Evolutionary conservation across 1,140 invertebrate genomes (phyloP), one percentile per base, ranked within the genome.

Genomic region (Microplitis demolitor): DNA sequence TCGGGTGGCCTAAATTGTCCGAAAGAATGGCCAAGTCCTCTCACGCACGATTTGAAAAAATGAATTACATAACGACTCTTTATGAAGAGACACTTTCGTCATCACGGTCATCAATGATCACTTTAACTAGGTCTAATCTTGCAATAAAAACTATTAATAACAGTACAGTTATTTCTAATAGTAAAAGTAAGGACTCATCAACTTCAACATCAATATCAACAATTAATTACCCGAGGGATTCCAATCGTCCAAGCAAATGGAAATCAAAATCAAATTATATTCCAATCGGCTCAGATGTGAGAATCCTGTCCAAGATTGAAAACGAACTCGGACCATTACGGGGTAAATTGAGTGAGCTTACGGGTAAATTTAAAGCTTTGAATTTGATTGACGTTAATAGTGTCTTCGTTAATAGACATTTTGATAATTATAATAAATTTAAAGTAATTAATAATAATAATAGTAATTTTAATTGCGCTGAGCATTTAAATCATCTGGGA

Each of bases 291-390:
- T 66, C 72, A 11, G 77, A 80, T 50, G 51, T 73, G 3, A 67
- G 78, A 6, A 54, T 74, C 3, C 62, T 78, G 8, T 50, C 73
- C 33, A 79, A 75, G 50, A 82, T 82, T 34, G 73, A 79, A 0
- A 53, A 73, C 2, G 82, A 82, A 35, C 54, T 82, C 5, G 60
- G 62, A 0, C 79, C 80, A 3, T 66, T 82, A 2, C 71, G 54
- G 11, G 66, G 66, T 11, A 71, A 79, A 51, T 66, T 81, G 9
- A 78, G 73, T 51, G 71, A 78, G 70, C 73, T 80, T 14, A 61
- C 62, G 2, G 78, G 75, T 0, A 77, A 78, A 39, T 54, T 77
- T 13, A 71, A 75, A 3, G 77, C 78, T 3, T 31, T 82, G 14
- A 71, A 67, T 51, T 33, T 78, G 9, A 69, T 71, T 6, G 60